Percentiles rank a stretch among this genome's conserved stretches.
Evolutionary conservation across 2,113 vertebrate genomes (phyloP).

Genomic region (Pandion haliaetus): DNA sequence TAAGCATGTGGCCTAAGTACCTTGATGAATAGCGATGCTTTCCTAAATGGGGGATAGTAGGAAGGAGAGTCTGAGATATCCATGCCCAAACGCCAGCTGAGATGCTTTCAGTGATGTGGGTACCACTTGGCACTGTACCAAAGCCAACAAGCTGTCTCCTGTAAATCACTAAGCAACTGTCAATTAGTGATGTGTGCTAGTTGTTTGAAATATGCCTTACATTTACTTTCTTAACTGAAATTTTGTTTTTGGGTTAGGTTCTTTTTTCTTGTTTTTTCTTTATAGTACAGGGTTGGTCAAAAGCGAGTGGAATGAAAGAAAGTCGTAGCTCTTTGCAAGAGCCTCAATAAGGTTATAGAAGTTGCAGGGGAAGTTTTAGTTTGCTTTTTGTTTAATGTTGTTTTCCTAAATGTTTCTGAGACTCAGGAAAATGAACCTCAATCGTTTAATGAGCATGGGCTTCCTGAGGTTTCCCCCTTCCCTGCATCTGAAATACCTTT

Average conservation of each 20-base stretch:
- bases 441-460: slow-evolving; percentile 37
- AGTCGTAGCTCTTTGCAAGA: neutral
- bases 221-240: neutral
- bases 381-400: slow-evolving; percentile 60
- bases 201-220: neutral
- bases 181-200: neutral
- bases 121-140: neutral
- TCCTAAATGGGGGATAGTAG: neutral
- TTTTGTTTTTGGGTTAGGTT: neutral
- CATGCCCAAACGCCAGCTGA: neutral
- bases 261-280: neutral
- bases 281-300: neutral
- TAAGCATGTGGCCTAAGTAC: neutral
- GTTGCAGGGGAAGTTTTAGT: slow-evolving; percentile 27
- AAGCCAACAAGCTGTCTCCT: neutral
- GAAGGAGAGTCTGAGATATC: neutral
- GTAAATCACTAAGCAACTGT: slow-evolving; percentile 1
- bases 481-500: slow-evolving; percentile 40
- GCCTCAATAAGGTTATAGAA: slow-evolving; percentile 32
- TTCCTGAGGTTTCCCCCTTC: slow-evolving; percentile 52
- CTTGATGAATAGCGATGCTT: neutral
- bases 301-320: neutral
- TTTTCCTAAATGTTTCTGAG: slow-evolving; percentile 47
- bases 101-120: neutral
- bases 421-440: slow-evolving; percentile 37